Base-by-base conservation (phyloP, 2,888 invertebrate genomes). In the Ecliptopera silaceata region DNA sequence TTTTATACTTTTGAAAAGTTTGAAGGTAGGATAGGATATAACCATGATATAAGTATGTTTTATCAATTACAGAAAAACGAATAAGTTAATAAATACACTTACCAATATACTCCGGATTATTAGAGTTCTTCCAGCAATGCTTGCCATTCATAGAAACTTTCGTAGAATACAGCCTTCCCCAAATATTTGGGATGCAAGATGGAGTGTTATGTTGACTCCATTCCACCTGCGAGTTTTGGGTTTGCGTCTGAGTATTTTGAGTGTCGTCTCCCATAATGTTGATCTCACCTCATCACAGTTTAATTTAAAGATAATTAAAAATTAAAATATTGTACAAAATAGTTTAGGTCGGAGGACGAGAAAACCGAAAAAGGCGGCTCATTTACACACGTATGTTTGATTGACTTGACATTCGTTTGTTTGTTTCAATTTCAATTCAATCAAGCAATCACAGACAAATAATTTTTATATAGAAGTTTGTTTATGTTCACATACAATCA, bases 161-260 rank as follows among this genome's bases (percentile, higher is more conserved):
- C 0, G 84, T 88, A 0, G 86, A 84, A 69, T 91, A 92, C 36
- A 93, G 73, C 69, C 92, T 81, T 42, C 93, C 93, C 93, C 93
- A 93, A 6, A 74, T 89, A 56, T 72, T 80, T 18, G 91, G 87
- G 64, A 89, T 89, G 56, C 67, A 77, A 47, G 82, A 70, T 59
- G 86, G 86, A 59, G 85, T 82, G 50, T 78, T 83, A 17, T 77
- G 76, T 67, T 89, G 90, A 72, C 86, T 89, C 90, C 88, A 91
- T 46, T 91, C 91, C 12, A 88, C 70, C 69, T 89, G 86, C 0
- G 91, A 90, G 54, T 82, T 86, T 66, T 91, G 91, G 0, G 91
- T 89, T 71, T 92, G 92, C 0, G 91, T 92, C 69, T 92, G 91
- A 0, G 89, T 91, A 61, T 80, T 75, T 52, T 77, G 80, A 45